Evolutionary conservation across 2,113 vertebrate genomes (phyloP).

Genomic region (Thinocorus orbignyianus): DNA sequence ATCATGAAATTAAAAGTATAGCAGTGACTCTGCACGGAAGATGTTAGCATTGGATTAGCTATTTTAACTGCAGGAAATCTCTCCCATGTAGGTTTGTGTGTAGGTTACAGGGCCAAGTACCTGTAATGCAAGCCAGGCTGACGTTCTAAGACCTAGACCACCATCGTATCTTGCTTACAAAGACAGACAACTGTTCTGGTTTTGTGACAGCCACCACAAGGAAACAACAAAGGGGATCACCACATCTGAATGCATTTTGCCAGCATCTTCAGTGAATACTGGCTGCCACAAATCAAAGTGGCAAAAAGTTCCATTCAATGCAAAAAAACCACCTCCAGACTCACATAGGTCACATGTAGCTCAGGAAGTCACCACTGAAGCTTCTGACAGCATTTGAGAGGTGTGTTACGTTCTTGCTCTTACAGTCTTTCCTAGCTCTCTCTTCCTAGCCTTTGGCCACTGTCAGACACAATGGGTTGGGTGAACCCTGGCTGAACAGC

Average conservation of each 20-base stretch:
- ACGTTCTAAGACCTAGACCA: not conserved
- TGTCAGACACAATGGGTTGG: not conserved
- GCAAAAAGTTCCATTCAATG: not conserved
- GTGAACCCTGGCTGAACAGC: not conserved
- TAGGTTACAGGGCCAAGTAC: not conserved
- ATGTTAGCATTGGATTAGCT: not conserved
- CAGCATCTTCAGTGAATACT: not conserved
- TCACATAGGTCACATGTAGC: not conserved
- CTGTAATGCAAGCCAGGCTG: not conserved
- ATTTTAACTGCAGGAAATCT: not conserved
- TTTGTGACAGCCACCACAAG: not conserved
- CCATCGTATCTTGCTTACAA: not conserved
- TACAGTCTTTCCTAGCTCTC: not conserved
- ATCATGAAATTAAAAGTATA: not conserved
- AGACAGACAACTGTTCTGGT: not conserved
- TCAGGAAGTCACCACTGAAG: not conserved
- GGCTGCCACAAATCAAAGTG: not conserved
- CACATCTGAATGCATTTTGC: not conserved
- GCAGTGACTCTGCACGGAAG: not conserved
- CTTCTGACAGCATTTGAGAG: not conserved
- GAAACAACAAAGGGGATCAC: not conserved
- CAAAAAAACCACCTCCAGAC: not conserved
- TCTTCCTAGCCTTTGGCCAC: not conserved
- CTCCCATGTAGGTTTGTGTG: not conserved
- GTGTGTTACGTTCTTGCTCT: not conserved